A percentile compares a stretch with the other conserved stretches of the same genome.
phyloP scores from a whole-genome alignment of 2,113 vertebrate genomes.

The Antechinus stuartii region DNA sequence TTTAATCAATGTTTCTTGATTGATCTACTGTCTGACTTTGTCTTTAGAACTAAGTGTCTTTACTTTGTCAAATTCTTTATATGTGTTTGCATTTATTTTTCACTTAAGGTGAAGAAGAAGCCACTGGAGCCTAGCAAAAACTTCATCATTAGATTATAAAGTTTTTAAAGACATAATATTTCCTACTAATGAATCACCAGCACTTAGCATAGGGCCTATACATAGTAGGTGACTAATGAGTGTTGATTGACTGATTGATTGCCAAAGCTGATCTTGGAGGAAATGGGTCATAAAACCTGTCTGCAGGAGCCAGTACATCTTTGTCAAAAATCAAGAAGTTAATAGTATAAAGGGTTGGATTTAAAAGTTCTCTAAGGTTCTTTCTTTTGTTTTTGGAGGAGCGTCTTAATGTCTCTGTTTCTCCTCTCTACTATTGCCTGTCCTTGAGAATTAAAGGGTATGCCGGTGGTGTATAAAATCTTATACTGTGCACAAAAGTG shows the following conservation, averaged over 20 bases:
- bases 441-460: too few species aligned
- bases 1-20: neutral
- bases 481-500: too few species aligned
- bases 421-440: too few species aligned
- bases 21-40: neutral
- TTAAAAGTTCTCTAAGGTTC: too few species aligned
- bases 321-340: too few species aligned
- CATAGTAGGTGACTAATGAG: neutral
- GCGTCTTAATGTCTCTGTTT: too few species aligned
- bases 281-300: neutral
- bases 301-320: too few species aligned
- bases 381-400: too few species aligned
- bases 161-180: neutral
- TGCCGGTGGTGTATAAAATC: too few species aligned
- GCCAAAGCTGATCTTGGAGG: neutral
- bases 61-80: neutral
- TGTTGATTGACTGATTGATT: neutral
- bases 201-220: neutral
- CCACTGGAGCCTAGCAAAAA: neutral
- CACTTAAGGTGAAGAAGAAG: accelerated
- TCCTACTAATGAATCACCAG: neutral
- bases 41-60: constrained; percentile 36
- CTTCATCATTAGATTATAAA: neutral
- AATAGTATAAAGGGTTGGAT: too few species aligned
- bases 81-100: neutral